Evolutionary conservation across 2,888 invertebrate genomes (phyloP).

Genomic region (Himalopsyche kuldschensis): DNA sequence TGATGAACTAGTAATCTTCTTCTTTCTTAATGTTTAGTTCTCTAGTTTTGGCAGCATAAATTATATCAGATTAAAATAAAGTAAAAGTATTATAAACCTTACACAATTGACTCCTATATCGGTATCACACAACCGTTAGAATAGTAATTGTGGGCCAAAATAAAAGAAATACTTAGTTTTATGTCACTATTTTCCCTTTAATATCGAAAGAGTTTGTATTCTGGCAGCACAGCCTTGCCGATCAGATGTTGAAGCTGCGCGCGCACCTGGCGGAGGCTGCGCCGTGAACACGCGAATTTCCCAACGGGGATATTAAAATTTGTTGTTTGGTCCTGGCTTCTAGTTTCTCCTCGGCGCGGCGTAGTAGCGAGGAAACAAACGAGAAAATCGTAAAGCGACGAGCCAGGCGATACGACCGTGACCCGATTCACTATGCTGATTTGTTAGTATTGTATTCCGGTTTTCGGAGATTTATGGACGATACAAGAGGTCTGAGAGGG

Average conservation of each 20-base stretch:
- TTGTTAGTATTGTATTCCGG: not conserved
- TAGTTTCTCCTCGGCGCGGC: not conserved
- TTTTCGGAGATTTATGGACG: not conserved
- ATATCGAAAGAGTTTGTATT: not conserved
- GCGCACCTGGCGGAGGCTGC: conserved; percentile 42
- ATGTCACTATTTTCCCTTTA: not conserved
- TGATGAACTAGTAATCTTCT: too few species aligned
- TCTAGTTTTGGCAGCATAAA: too few species aligned
- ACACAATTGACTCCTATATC: too few species aligned
- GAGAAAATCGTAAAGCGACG: not conserved
- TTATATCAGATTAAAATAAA: too few species aligned
- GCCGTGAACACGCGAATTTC: conserved; percentile 16
- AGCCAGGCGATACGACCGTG: not conserved
- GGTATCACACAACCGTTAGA: too few species aligned
- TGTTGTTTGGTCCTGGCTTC: conserved; percentile 1
- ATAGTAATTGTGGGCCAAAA: too few species aligned
- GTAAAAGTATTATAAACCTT: too few species aligned
- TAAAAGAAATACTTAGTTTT: too few species aligned
- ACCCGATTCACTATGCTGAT: not conserved
- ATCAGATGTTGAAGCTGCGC: conserved; percentile 39
- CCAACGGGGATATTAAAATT: not conserved
- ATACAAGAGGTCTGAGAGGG: not conserved
- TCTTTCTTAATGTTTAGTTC: too few species aligned
- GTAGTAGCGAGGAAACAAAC: not conserved
- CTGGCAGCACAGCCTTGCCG: not conserved